Conservation (phyloP, 2,888 invertebrate species). For the Parnassius smintheus region DNA sequence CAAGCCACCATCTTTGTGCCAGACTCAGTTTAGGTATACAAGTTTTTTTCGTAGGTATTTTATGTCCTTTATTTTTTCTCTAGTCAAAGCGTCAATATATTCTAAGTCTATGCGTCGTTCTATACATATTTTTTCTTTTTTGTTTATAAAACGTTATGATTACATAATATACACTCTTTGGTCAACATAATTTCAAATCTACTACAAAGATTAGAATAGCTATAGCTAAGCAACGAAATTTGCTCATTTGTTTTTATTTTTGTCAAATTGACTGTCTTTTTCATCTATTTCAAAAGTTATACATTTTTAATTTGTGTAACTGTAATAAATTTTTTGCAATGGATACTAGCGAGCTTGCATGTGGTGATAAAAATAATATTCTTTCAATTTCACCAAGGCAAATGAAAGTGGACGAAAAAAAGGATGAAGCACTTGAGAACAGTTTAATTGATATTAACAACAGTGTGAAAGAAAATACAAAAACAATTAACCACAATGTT, state of each 20-base stretch:
- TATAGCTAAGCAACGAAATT: neutral
- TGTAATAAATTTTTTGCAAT: slow-evolving; percentile 34
- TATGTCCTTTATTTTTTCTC: no score
- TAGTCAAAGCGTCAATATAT: no score
- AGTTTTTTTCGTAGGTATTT: no score
- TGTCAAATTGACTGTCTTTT: slow-evolving; percentile 9
- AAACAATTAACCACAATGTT: slow-evolving; percentile 29
- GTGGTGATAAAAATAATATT: slow-evolving; percentile 48
- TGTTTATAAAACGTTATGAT: no score
- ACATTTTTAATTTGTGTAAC: neutral
- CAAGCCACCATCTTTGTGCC: no score
- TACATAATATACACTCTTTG: no score
- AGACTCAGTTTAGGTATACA: no score
- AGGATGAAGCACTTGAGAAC: slow-evolving; percentile 13
- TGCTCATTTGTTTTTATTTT: slow-evolving; percentile 1
- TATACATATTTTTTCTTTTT: no score
- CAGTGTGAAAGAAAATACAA: neutral
- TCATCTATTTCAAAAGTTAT: neutral
- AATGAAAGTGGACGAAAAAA: slow-evolving; percentile 19
- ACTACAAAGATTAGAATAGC: neutral
- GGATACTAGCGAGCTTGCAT: slow-evolving; percentile 46
- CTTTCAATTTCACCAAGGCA: slow-evolving; percentile 28
- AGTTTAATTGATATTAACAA: neutral
- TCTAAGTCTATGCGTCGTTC: no score
- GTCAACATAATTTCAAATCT: neutral